These are phyloP conservation scores for Drosophila paulistorum DNA, from an alignment of 1,140 invertebrate species.

Conservation along the genomic window DNA sequence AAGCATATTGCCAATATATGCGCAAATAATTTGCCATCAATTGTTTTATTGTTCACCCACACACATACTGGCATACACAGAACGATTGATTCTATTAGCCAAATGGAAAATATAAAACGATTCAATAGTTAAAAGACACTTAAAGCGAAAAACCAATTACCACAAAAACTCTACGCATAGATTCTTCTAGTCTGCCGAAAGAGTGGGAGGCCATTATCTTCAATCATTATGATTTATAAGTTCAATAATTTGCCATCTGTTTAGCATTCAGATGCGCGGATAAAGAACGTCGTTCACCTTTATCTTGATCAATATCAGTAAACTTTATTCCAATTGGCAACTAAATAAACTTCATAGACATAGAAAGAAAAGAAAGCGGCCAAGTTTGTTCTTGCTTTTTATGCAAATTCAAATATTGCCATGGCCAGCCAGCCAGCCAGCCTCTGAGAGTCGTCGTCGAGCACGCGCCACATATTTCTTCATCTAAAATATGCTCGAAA, in stretches of 20 bases:
- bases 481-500: conserved; percentile 71
- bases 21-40: conserved; percentile 6
- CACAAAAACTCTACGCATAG: background rate
- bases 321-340: conserved; percentile 11
- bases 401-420: conserved; percentile 7
- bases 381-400: background rate
- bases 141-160: background rate
- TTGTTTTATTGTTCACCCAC: conserved; percentile 1
- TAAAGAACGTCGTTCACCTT: background rate
- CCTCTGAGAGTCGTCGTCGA: conserved; percentile 26
- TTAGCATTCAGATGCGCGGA: conserved; percentile 1
- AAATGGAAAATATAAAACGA: conserved; percentile 1
- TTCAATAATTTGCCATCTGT: conserved; percentile 2
- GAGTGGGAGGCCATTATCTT: background rate
- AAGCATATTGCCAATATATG: conserved; percentile 14
- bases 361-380: background rate
- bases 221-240: conserved; percentile 11
- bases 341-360: conserved; percentile 15
- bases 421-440: background rate
- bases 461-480: conserved; percentile 68
- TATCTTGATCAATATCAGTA: conserved; percentile 5
- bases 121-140: background rate
- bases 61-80: background rate
- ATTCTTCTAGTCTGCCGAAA: background rate
- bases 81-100: conserved; percentile 3